Evolutionary conservation across 2,888 invertebrate species (phyloP), one percentile per base, ranked within the genome.

Genomic region (Vandiemenella viatica): DNA sequence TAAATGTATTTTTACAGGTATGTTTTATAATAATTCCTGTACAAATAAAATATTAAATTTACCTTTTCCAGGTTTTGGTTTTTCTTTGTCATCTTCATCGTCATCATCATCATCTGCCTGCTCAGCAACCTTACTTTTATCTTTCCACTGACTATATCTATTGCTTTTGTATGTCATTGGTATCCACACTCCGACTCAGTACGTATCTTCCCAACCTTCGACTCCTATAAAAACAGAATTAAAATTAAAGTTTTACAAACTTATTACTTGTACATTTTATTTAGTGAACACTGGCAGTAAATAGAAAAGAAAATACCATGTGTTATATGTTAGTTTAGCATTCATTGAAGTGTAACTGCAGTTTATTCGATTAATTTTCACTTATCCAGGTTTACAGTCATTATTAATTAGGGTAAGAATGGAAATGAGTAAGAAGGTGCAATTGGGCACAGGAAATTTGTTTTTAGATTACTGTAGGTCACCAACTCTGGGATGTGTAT

Each of bases 111-210:
- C 67, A 20, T 62, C 46, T 10, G 23, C 62, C 37, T 61, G 60
- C n/a, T 62, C 62, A 19, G 65, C 67, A 16, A 69, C 65, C 69
- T 84, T 78, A 21, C 75, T 81, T 58, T 81, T 81, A 52, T 83
- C 79, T 59, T 83, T 80, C 95, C 95, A 95, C 48, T 82, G 79
- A 53, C 77, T 76, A 67, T 92, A 95, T 20, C 86, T 76, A 46
- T 93, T 86, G 52, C 89, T 85, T 69, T 95, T 95, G 69, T 88
- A 97, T 0, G 88, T 83, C 1, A 95, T 90, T 1, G 95, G 84
- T 58, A 98, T 91, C 79, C 90, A 89, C 0, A 77, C 81, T 16
- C 96, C 98, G 92, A 92, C 69, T 98, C 98, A 0, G 96, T 96
- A 59, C 83, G 82, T 55, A 98, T 93, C 68, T 85, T 89, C 48